Base-by-base conservation (phyloP, 2,888 invertebrate genomes). In the Linyphia triangularis region DNA sequence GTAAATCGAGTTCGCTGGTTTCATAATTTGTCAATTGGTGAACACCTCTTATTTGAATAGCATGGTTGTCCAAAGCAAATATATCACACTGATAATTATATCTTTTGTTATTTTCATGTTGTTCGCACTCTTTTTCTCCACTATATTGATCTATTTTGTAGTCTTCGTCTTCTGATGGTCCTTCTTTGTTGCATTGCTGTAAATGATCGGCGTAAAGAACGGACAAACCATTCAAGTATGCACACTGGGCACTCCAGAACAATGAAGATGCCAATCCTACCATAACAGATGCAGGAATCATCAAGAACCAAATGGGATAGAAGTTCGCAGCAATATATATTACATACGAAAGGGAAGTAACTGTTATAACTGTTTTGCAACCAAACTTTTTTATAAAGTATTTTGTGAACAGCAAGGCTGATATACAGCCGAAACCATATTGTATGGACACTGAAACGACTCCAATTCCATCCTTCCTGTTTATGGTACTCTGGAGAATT, bases 241-340 rank as follows among this genome's bases (percentile, higher is more conserved):
- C 97, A 86, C 99, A 98, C 93, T 99, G 97, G 16, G 99, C 97
- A 0, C 98, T 97, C 99, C 99, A 99, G 95, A 99, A 96, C 72
- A 98, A 98, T 0, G 98, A 98, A 2, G 98, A 98, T 10, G 98
- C 98, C 81, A 98, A 93, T 90, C 99, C 99, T 43, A 98, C 95
- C 19, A 99, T 94, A 37, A 98, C 96, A 24, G 98, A 98, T 43
- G 98, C 96, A 0, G 97, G 97, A 79, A 97, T 96, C 89, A 97
- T 94, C 19, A 98, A 97, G 92, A 96, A 97, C 90, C 95, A 95
- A 90, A 94, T 95, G 2, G 99, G 98, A 92, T 97, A 96, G 92
- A 99, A 97, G 93, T 99, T 99, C 43, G 98, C 96, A 67, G 95
- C 97, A 92, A 99, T 98, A 93, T 98, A 99, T 1, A 97, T 96